Conservation (phyloP, 2,797 vertebrate genomes). For the Psittacula derbiana region DNA sequence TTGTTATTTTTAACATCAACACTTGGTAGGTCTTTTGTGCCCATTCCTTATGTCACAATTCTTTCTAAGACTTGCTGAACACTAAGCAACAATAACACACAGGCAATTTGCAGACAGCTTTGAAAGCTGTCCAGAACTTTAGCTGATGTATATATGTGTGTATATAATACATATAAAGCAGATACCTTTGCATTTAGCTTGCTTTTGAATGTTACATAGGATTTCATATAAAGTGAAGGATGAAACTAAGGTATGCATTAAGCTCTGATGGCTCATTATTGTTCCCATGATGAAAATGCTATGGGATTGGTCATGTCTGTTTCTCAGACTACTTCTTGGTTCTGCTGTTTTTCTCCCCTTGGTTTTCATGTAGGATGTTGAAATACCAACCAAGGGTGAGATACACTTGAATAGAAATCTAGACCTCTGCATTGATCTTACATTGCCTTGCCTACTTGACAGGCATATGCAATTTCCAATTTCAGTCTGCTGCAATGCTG, state of each 20-base stretch:
- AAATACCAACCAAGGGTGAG: not conserved
- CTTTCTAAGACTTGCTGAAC: not conserved
- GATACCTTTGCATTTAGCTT: not conserved
- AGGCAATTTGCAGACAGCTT: not conserved
- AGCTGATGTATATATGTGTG: not conserved
- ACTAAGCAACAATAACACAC: not conserved
- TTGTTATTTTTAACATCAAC: not conserved
- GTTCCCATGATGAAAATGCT: not conserved
- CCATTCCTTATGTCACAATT: not conserved
- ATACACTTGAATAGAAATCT: not conserved
- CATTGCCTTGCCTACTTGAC: not conserved
- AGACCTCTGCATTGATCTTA: not conserved
- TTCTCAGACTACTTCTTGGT: not conserved
- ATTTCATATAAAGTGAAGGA: not conserved
- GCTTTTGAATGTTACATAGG: not conserved
- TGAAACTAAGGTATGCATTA: not conserved
- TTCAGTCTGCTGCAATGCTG: not conserved
- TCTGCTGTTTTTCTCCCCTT: not conserved
- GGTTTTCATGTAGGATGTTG: not conserved
- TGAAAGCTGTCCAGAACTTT: not conserved
- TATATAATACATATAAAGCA: not conserved
- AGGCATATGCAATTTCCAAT: slow-evolving; percentile 2
- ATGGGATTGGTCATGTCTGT: not conserved
- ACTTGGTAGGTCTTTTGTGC: not conserved
- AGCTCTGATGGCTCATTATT: not conserved